phyloP scores from a whole-genome alignment of 2,113 vertebrate genomes.

The Camelus dromedarius region DNA sequence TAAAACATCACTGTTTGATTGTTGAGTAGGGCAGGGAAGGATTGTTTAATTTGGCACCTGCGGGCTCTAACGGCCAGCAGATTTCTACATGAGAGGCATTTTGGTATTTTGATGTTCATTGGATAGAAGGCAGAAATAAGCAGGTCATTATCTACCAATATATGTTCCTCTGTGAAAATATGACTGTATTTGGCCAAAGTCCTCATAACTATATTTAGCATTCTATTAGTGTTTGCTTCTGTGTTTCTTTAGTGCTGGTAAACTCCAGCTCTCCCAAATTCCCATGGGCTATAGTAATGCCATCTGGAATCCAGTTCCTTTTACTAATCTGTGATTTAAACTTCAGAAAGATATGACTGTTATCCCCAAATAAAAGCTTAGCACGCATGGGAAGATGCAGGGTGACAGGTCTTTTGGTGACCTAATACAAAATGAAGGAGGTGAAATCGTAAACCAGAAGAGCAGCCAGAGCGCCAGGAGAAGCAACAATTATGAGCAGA shows the following conservation, averaged over 20 bases:
- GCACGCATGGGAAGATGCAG: constrained; percentile 8
- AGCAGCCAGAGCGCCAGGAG: background rate
- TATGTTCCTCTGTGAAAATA: constrained; percentile 43
- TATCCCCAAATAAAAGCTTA: constrained; percentile 54
- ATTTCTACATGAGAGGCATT: background rate
- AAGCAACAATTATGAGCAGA: background rate
- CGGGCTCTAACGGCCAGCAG: background rate
- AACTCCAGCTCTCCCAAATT: constrained; percentile 18
- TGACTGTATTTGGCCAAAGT: constrained; percentile 49
- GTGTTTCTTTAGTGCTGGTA: constrained; percentile 16
- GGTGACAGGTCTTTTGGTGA: background rate
- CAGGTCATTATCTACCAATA: constrained; percentile 13
- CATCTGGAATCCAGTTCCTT: constrained; percentile 49
- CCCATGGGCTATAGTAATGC: background rate
- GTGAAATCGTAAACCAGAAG: background rate
- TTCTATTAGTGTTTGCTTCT: background rate
- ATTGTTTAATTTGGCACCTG: background rate
- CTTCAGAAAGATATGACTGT: background rate
- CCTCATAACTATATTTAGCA: constrained; percentile 10
- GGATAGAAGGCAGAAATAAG: constrained; percentile 28
- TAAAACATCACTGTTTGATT: background rate
- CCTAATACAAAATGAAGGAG: constrained; percentile 16
- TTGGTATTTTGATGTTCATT: constrained; percentile 42
- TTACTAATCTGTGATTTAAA: constrained; percentile 55
- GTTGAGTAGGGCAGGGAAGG: background rate